phyloP scores from a whole-genome alignment of 2,113 vertebrate genomes.

The Hippoglossus stenolepis region DNA sequence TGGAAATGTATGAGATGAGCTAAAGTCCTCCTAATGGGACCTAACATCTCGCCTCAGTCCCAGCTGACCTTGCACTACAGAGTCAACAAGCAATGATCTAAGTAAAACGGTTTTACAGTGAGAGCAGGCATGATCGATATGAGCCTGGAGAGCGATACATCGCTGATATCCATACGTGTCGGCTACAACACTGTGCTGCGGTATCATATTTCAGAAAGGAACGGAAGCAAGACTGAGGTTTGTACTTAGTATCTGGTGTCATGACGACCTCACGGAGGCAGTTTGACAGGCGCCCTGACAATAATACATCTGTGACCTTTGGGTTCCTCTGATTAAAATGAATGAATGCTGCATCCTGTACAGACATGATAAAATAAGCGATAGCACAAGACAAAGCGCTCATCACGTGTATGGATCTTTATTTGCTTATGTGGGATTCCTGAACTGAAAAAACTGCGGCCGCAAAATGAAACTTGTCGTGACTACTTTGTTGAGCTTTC shows the following conservation, averaged over 20 bases:
- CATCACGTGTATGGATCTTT: constrained; percentile 36
- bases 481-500: constrained; percentile 26
- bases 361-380: constrained; percentile 44
- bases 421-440: constrained; percentile 40
- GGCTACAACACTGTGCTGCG: constrained; percentile 1
- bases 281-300: constrained; percentile 53
- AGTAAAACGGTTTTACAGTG: not conserved
- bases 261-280: constrained; percentile 46
- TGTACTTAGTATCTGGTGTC: constrained; percentile 47
- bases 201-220: constrained; percentile 11
- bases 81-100: constrained; percentile 1
- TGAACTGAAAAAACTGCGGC: not conserved
- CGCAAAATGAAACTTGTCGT: constrained; percentile 15
- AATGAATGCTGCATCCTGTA: constrained; percentile 42
- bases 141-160: not conserved
- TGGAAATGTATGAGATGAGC: constrained; percentile 2
- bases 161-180: constrained; percentile 10
- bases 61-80: not conserved
- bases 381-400: constrained; percentile 7
- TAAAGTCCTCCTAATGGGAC: constrained; percentile 7
- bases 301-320: constrained; percentile 78
- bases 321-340: constrained; percentile 51
- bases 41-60: not conserved
- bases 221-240: constrained; percentile 1
- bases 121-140: constrained; percentile 9